Evolutionary conservation across 2,113 vertebrate genomes (phyloP).

Genomic region (Cariama cristata): DNA sequence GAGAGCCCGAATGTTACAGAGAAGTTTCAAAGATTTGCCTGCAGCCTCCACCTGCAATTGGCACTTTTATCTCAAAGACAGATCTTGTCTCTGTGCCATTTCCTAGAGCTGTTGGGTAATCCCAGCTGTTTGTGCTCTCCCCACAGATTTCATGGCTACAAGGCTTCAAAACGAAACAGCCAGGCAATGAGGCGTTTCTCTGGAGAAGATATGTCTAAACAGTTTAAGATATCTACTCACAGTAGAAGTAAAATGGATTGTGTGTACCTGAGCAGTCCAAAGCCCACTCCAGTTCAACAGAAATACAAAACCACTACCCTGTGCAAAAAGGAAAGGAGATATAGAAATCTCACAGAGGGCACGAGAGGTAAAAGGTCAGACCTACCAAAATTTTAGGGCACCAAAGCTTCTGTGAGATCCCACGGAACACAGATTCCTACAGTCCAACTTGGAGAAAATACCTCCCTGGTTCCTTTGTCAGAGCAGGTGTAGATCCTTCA

Average conservation of each 20-base stretch:
- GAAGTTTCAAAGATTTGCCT: slow-evolving; percentile 3
- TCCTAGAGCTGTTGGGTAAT: slow-evolving; percentile 54
- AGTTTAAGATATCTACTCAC: neutral
- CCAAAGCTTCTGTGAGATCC: neutral
- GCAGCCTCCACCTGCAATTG: neutral
- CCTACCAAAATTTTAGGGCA: neutral
- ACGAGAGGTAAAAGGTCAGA: neutral
- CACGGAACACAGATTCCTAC: neutral
- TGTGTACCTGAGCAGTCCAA: neutral
- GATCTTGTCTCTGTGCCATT: neutral
- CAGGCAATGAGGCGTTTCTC: neutral
- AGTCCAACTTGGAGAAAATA: neutral
- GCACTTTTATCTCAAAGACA: neutral
- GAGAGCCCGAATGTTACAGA: neutral
- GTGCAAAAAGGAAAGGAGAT: neutral
- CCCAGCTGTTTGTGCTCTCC: slow-evolving; percentile 43
- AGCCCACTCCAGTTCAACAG: neutral
- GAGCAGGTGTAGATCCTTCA: neutral
- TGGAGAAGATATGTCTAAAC: slow-evolving; percentile 16
- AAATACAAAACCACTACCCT: neutral
- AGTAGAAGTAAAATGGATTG: neutral
- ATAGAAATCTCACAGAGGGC: neutral
- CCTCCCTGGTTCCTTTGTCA: neutral
- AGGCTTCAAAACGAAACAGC: slow-evolving; percentile 33
- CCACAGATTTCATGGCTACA: slow-evolving; percentile 47